Evolutionary conservation across 2,888 invertebrate genomes (phyloP).

Genomic region (Amphimallon solstitiale): DNA sequence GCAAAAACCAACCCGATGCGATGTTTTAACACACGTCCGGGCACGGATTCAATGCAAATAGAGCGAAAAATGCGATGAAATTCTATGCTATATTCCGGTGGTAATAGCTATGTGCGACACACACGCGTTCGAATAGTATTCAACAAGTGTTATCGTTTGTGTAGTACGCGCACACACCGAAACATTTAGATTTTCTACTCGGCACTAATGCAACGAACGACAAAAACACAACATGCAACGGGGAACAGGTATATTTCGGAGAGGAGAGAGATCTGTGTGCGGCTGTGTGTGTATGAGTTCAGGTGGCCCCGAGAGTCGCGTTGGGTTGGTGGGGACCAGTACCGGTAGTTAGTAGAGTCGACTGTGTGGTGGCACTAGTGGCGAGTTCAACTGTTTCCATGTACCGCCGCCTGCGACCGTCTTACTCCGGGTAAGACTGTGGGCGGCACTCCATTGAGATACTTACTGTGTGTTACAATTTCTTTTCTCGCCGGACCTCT

Average conservation of each 20-base stretch:
- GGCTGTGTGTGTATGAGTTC: conserved; percentile 38
- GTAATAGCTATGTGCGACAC: no score
- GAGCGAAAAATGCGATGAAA: no score
- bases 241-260: no score
- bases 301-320: conserved; percentile 49
- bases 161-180: neutral
- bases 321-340: conserved; percentile 50
- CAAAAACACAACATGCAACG: neutral
- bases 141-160: neutral
- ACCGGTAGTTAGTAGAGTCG: conserved; percentile 56
- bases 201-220: neutral
- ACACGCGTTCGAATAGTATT: neutral
- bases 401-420: conserved; percentile 45
- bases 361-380: conserved; percentile 60
- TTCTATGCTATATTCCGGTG: no score
- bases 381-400: conserved; percentile 60
- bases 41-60: no score
- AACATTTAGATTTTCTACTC: no score
- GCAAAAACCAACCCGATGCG: no score
- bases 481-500: neutral
- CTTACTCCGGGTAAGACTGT: conserved; percentile 29
- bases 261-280: neutral
- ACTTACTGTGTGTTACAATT: conserved; percentile 6
- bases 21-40: no score
- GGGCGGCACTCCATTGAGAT: conserved; percentile 30